Base-by-base conservation (phyloP, 92 coral and sea anemone genomes). In the Umimayanthus chanpuru region DNA sequence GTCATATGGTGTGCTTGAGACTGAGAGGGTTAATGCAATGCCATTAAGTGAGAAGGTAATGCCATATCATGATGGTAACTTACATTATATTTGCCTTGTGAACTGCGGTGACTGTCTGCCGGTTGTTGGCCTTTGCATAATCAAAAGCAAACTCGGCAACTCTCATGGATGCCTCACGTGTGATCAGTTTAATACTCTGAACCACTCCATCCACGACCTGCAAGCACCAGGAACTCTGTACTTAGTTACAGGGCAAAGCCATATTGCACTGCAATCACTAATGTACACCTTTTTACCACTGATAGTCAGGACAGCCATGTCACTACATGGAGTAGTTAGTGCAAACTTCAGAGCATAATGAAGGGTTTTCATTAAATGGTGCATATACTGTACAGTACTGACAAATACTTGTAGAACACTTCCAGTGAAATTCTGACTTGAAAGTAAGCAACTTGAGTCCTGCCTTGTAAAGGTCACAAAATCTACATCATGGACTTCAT, bases 191-290 rank as follows among this genome's bases (percentile, higher is more conserved):
- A 61, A 97, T 97, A 72, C 99, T 97, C 64, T 97, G 99, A 6
- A 97, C 99, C 9, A 97, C 98, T 43, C 99, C 99, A 80, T 97
- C 98, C n/a, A 95, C 98, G 81, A 97, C 98, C 99, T 97, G 76
- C 26, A 58, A 61, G 75, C 79, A 85, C 30, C 49, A 44, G 75
- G 39, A 64, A 98, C 53, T 94, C 98, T 73, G 93, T 93, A 20
- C 98, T 98, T 89, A 95, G 94, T 95, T 96, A 96, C 61, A 94
- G 96, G 66, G 58, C 0, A 97, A 97, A 81, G 94, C 98, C 9
- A 97, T 96, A 86, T 96, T 96, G 93, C 88, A 94, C 98, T 76
- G 98, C 90, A 29, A 94, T 94, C 4, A 97, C 36, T 32, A 32
- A 32, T 32, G 79, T 20, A 12, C 43, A 61, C 4, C 6, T 23